Conservation (phyloP, 2,113 vertebrate genomes). For the Anser brachyrhynchus region DNA sequence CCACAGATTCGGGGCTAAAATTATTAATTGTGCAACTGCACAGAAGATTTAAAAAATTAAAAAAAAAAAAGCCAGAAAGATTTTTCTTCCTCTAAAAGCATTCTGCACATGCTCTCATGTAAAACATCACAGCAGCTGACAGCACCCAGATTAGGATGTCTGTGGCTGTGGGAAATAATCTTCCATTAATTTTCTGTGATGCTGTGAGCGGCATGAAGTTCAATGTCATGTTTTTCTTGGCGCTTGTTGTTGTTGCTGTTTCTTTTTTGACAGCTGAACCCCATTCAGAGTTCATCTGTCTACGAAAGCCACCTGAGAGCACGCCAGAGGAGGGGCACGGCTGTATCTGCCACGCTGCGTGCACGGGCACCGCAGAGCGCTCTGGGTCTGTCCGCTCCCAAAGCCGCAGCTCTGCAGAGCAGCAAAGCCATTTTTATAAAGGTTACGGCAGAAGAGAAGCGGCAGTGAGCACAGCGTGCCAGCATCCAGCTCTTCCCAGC, state of each 20-base stretch:
- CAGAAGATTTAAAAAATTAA: background rate
- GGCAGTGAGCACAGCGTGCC: background rate
- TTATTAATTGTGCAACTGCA: background rate
- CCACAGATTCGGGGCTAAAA: background rate
- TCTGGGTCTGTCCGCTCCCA: background rate
- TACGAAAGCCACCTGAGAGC: background rate
- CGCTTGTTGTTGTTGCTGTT: background rate
- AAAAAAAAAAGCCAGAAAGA: background rate
- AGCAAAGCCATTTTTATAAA: background rate
- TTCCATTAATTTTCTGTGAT: slow-evolving; percentile 18
- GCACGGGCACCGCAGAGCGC: fast-evolving
- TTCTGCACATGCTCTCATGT: background rate
- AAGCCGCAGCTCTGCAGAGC: background rate
- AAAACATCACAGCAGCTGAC: background rate
- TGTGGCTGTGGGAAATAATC: background rate
- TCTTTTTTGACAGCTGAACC: background rate
- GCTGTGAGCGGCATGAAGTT: background rate
- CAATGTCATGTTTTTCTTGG: background rate
- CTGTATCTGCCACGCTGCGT: background rate
- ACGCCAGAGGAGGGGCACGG: fast-evolving
- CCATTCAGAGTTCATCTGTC: background rate
- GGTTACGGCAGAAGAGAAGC: background rate
- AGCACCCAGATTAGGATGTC: background rate
- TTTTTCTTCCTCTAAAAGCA: background rate
- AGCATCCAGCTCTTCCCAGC: background rate